Conservation (phyloP, 53 echinoderm and acorn worm species). For the Actinopyga echinites region DNA sequence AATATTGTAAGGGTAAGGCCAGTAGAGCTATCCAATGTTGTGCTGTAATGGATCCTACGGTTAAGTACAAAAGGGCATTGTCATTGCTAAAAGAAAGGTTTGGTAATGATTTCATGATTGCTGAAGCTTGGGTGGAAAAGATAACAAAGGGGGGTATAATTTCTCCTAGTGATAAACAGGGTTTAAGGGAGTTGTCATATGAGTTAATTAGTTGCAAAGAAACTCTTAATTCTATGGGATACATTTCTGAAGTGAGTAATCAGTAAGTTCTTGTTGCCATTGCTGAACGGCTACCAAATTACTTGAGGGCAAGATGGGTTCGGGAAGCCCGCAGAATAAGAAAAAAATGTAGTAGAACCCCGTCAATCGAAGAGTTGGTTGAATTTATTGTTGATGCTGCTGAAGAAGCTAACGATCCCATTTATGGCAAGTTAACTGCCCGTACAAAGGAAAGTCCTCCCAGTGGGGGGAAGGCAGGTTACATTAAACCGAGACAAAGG, state of each 20-base stretch:
- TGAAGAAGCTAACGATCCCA: slow-evolving; percentile 51
- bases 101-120: slow-evolving; percentile 45
- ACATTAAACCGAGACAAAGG: not conserved
- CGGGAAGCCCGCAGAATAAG: slow-evolving; percentile 36
- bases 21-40: slow-evolving; percentile 43
- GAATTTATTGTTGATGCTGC: slow-evolving; percentile 53
- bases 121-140: slow-evolving; percentile 52
- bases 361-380: slow-evolving; percentile 45
- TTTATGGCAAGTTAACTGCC: slow-evolving; percentile 27
- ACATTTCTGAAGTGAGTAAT: slow-evolving; percentile 39
- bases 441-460: not conserved
- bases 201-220: slow-evolving; percentile 50
- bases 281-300: slow-evolving; percentile 38
- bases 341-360: not conserved
- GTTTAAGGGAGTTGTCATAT: slow-evolving; percentile 51
- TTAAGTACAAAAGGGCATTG: slow-evolving; percentile 30
- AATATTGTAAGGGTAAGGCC: slow-evolving; percentile 51
- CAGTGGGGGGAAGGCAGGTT: not conserved
- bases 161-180: slow-evolving; percentile 11
- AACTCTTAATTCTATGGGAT: slow-evolving; percentile 53
- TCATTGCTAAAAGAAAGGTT: slow-evolving; percentile 43
- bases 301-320: slow-evolving; percentile 47
- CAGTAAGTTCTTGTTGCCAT: slow-evolving; percentile 16
- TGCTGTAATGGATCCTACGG: slow-evolving; percentile 44
- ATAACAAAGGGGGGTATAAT: slow-evolving; percentile 40